phyloP scores from a whole-genome alignment of 92 coral and sea anemone genomes.

The Scolanthus callimorphus region DNA sequence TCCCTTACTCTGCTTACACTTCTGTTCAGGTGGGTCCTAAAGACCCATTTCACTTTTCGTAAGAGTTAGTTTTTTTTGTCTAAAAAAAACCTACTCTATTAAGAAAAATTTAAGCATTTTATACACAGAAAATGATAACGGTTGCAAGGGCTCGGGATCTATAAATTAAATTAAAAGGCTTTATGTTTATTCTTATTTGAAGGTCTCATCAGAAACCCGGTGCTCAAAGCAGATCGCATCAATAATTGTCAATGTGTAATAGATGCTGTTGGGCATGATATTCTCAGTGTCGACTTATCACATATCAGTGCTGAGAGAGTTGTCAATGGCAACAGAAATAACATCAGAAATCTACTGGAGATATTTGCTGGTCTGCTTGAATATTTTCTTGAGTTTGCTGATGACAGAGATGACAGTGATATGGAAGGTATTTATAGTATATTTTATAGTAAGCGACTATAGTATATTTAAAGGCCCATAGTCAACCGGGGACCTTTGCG shows the following conservation, averaged over 20 bases:
- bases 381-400: constrained; percentile 78
- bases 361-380: constrained; percentile 93
- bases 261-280: constrained; percentile 67
- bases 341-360: constrained; percentile 86
- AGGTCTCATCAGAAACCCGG: constrained; percentile 75
- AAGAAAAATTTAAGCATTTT: too few species aligned
- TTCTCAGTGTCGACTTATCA: constrained; percentile 84
- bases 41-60: too few species aligned
- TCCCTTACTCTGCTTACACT: too few species aligned
- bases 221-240: constrained; percentile 44
- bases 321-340: constrained; percentile 54
- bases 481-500: too few species aligned
- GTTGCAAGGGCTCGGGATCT: too few species aligned
- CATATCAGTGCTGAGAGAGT: constrained; percentile 82
- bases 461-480: too few species aligned
- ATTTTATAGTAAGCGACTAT: too few species aligned
- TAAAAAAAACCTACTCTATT: not conserved
- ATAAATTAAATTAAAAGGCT: not conserved
- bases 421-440: too few species aligned
- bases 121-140: not conserved
- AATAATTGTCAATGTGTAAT: constrained; percentile 79
- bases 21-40: too few species aligned
- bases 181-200: not conserved
- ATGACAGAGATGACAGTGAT: constrained; percentile 48
- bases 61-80: not conserved